Conservation (phyloP, 2,888 invertebrate genomes). For the Molanna angustata region DNA sequence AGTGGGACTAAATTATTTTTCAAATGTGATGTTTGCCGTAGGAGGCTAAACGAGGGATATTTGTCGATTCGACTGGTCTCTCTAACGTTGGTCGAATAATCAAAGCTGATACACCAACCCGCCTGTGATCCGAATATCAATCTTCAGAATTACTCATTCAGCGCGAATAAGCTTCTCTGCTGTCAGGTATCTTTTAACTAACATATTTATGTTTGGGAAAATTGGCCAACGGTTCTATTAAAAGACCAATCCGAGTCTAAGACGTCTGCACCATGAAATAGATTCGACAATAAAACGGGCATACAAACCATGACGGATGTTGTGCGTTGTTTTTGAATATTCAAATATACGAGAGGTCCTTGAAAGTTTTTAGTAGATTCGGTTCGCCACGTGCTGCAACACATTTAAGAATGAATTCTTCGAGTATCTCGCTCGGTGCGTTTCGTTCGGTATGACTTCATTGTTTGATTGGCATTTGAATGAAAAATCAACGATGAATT, state of each 20-base stretch:
- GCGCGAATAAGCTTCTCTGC: not conserved
- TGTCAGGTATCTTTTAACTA: not conserved
- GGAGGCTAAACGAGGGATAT: not conserved
- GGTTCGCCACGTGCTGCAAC: not conserved
- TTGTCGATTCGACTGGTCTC: not conserved
- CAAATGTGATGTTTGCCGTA: not conserved
- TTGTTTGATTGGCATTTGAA: conserved; percentile 15
- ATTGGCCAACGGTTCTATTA: not conserved
- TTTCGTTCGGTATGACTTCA: conserved; percentile 11
- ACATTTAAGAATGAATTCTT: not conserved
- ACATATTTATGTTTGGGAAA: not conserved
- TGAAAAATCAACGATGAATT: conserved; percentile 16
- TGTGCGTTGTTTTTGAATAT: too few species aligned
- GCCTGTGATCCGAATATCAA: not conserved
- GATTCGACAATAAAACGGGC: too few species aligned
- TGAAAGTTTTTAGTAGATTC: too few species aligned
- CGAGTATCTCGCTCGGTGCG: not conserved
- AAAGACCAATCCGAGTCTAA: too few species aligned
- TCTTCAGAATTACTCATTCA: not conserved
- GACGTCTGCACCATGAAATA: too few species aligned
- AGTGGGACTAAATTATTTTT: not conserved
- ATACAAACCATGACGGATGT: too few species aligned
- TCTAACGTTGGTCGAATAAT: not conserved
- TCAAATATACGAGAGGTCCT: too few species aligned
- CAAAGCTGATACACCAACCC: not conserved